Percentiles rank a stretch among this genome's conserved stretches.
These are phyloP conservation scores for Drosophila dives DNA, from an alignment of 2,888 invertebrate genomes.

Conservation along the genomic window DNA sequence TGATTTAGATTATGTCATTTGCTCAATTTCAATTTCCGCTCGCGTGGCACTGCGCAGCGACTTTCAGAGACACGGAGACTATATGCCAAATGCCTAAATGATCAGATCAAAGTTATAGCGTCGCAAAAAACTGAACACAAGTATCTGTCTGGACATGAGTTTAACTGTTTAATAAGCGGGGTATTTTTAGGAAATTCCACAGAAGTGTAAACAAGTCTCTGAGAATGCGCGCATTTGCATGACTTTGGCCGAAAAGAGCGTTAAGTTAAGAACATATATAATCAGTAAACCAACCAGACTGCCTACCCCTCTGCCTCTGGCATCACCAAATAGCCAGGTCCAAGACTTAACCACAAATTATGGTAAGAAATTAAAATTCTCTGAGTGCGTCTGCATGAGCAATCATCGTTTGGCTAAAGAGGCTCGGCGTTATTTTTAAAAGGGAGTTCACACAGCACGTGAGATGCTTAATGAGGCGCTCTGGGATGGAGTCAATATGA, in stretches of 20 bases:
- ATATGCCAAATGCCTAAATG: slow-evolving; percentile 6
- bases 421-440: slow-evolving; percentile 47
- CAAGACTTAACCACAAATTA: slow-evolving; percentile 27
- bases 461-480: slow-evolving; percentile 53
- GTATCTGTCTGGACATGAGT: slow-evolving; percentile 8
- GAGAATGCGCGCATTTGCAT: slow-evolving; percentile 68
- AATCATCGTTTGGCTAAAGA: slow-evolving; percentile 41
- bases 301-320: background rate
- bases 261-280: slow-evolving; percentile 45
- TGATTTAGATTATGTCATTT: slow-evolving; percentile 14
- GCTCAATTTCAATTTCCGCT: slow-evolving; percentile 52
- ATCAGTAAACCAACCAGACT: slow-evolving; percentile 58
- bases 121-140: slow-evolving; percentile 29
- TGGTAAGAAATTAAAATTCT: slow-evolving; percentile 26
- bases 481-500: slow-evolving; percentile 50
- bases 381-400: slow-evolving; percentile 39
- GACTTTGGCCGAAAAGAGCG: slow-evolving; percentile 61
- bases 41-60: slow-evolving; percentile 46
- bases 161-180: slow-evolving; percentile 4
- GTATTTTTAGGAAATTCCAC: slow-evolving; percentile 12
- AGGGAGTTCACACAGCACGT: slow-evolving; percentile 69
- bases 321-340: background rate
- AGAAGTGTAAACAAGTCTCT: slow-evolving; percentile 49
- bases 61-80: background rate
- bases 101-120: slow-evolving; percentile 38